Conservation (phyloP, 2,113 vertebrate species). For the Rafetus swinhoei region DNA sequence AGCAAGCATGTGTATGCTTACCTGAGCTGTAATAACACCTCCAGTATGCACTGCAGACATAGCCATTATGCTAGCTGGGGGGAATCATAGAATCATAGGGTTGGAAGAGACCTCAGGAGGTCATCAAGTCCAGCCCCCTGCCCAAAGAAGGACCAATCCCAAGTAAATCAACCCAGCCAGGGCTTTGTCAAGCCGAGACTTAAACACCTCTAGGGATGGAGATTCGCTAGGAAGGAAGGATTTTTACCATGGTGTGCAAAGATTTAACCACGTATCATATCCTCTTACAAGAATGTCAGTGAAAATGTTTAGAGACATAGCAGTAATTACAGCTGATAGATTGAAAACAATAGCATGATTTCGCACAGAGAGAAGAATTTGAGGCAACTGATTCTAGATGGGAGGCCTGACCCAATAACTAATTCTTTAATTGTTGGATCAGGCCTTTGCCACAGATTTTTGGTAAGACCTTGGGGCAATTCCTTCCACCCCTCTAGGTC, state of each 20-base stretch:
- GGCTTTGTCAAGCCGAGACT: too few relatives aligned
- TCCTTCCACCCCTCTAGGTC: not conserved
- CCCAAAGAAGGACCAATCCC: too few relatives aligned
- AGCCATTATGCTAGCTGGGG: too few relatives aligned
- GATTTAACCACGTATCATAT: accelerated
- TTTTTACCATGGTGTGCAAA: not conserved
- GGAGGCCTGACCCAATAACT: not conserved
- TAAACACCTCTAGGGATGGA: too few relatives aligned
- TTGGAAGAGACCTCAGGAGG: too few relatives aligned
- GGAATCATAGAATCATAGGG: too few relatives aligned
- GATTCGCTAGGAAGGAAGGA: not conserved
- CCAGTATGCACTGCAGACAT: too few relatives aligned
- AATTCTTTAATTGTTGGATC: not conserved
- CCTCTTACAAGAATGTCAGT: not conserved
- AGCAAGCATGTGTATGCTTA: too few relatives aligned
- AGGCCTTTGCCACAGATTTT: not conserved
- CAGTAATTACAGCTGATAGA: not conserved
- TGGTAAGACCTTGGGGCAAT: not conserved
- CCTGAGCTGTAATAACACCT: too few relatives aligned
- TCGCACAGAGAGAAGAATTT: not conserved
- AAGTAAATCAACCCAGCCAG: too few relatives aligned
- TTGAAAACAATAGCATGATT: not conserved
- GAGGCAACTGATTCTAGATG: not conserved
- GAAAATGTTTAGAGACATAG: accelerated
- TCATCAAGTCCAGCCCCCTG: too few relatives aligned